phyloP scores from a whole-genome alignment of 2,888 invertebrate genomes.

The Baccha elongata region DNA sequence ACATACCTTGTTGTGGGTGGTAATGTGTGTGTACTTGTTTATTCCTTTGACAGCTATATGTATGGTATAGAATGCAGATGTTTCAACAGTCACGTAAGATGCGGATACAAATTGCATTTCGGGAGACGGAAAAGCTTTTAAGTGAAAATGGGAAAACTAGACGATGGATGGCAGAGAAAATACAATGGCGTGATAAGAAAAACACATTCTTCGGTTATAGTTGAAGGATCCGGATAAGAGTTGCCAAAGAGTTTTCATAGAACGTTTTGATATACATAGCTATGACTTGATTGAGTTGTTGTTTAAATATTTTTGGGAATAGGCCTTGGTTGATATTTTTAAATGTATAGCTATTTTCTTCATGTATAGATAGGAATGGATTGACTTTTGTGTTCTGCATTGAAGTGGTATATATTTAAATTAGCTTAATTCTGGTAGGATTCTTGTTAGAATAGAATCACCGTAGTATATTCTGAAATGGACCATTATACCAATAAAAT shows the following conservation, averaged over 20 bases:
- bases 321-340: background rate
- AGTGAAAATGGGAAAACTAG: constrained; percentile 46
- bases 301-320: background rate
- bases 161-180: constrained; percentile 9
- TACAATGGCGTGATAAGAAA: constrained; percentile 1
- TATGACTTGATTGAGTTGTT: constrained; percentile 8
- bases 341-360: too few species aligned
- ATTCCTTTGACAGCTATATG: constrained; percentile 16
- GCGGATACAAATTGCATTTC: constrained; percentile 59
- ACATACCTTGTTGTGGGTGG: background rate
- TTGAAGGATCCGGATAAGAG: constrained; percentile 25
- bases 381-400: too few species aligned
- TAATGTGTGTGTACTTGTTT: constrained; percentile 9
- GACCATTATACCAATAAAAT: too few species aligned
- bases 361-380: too few species aligned
- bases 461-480: too few species aligned
- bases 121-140: constrained; percentile 47
- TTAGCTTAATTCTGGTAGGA: too few species aligned
- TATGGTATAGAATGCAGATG: constrained; percentile 38
- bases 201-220: constrained; percentile 10
- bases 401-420: too few species aligned
- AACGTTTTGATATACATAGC: constrained; percentile 1
- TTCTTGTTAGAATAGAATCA: too few species aligned
- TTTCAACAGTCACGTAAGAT: constrained; percentile 45
- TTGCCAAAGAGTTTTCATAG: constrained; percentile 10